Evolutionary conservation across 1,140 invertebrate genomes (phyloP), one percentile per base, ranked within the genome.

Genomic region (Tachypleus tridentatus): DNA sequence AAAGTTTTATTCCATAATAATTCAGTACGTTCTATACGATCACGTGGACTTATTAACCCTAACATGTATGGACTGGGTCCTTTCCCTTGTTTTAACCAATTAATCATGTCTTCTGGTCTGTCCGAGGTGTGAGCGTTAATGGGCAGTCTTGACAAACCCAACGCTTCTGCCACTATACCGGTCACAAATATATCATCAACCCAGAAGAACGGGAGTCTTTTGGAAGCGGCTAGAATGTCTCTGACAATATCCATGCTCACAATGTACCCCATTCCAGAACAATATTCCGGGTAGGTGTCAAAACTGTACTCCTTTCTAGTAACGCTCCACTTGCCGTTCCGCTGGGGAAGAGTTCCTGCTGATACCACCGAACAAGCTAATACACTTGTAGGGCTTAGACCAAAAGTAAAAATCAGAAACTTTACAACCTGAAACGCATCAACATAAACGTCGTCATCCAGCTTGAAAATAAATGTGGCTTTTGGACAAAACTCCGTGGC

Each of bases 401-500:
- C 58, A 3, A 54, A n/a, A 54, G 53, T 54, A 7, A 8, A 7
- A 8, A n/a, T 54, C 7, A 54, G 3, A 8, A 54, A 54, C 7
- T 54, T 54, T 7, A 54, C 53, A 54, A 89, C 74, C 66, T 81
- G 81, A 62, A 84, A 84, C 7, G 91, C 72, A 77, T 92, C 86
- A 49, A 91, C 80, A 54, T 89, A 84, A 63, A 87, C 87, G 74
- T 94, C 91, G 76, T 93, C 90, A 75, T 95, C 91, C 73, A 89
- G 84, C 81, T 95, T 95, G 6, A 93, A 80, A 29, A 93, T 81
- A 71, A 83, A 88, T 65, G 83, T 78, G 3, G 82, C 80, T 11
- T 80, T 76, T 7, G 72, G 68, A 74, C 90, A 93, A 69, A 81
- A 78, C 10, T 76, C 76, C 0, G 80, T 73, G 1, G 83, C 84